phyloP scores from a whole-genome alignment of 2,113 vertebrate genomes.

The Siniperca chuatsi region DNA sequence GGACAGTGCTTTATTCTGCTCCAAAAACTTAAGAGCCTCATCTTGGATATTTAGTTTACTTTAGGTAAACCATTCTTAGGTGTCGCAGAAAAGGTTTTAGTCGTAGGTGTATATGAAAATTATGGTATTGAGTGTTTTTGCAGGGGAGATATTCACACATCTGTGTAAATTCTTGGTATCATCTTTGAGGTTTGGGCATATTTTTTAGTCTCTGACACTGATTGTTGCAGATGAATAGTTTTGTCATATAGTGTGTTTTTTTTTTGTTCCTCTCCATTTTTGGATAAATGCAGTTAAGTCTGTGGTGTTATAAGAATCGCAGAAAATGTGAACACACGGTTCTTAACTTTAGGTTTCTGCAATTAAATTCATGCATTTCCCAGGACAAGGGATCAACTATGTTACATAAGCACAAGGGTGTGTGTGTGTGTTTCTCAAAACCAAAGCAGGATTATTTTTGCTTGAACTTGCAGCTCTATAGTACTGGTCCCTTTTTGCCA shows the following conservation, averaged over 20 bases:
- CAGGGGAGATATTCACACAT: background rate
- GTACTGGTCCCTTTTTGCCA: background rate
- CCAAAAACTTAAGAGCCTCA: background rate
- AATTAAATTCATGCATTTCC: slow-evolving; percentile 21
- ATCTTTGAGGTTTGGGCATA: background rate
- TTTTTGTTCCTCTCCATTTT: background rate
- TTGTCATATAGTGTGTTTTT: background rate
- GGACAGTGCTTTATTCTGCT: background rate
- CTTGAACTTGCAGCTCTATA: slow-evolving; percentile 27
- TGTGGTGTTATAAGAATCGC: background rate
- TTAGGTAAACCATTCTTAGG: background rate
- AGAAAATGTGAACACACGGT: background rate
- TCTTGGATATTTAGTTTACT: background rate
- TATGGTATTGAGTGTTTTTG: background rate
- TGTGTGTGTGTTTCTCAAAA: slow-evolving; percentile 28
- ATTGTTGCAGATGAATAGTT: background rate
- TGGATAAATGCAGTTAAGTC: background rate
- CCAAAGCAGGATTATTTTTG: slow-evolving; percentile 39
- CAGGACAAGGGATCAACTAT: slow-evolving; percentile 37
- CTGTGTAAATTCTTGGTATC: background rate
- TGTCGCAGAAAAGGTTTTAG: too few species aligned
- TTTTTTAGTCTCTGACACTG: background rate
- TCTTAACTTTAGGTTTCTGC: background rate
- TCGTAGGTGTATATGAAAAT: background rate
- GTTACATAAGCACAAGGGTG: slow-evolving; percentile 17